Base-by-base conservation (phyloP, 2,888 invertebrate species). In the Balanococcus diminutus region DNA sequence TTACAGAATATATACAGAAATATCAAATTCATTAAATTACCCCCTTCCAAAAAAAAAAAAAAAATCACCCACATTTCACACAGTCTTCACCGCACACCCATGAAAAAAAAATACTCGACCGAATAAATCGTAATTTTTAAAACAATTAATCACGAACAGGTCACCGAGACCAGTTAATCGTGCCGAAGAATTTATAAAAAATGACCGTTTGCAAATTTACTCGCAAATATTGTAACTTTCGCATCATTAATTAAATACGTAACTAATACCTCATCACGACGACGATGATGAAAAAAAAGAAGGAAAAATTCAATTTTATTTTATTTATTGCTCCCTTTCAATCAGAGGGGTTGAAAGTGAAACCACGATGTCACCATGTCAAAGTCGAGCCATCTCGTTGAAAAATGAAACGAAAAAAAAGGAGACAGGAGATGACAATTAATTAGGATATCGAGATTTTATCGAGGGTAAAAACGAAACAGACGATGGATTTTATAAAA, bases 171-270 rank as follows among this genome's bases (percentile, higher is more conserved):
- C 22, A 56, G n/a, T n/a, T 56, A 4, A 31, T 16, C 28, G 8
- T 28, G 28, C 28, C 4, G 67, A 28, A 67, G 28, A 67, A 67
- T 67, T 16, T 28, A 67, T 67, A 67, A 67, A 67, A 67, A 67
- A 67, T 16, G 25, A 67, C 67, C 67, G 67, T 67, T 28, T 67
- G 67, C 31, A 67, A 79, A 79, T 79, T 79, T 36, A 79, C 75
- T 79, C 75, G 75, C 9, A 19, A 16, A 79, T 36, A 79, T 67
- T 36, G 75, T 79, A 79, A 31, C 75, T 79, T 79, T 79, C 75
- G 19, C 75, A 36, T 79, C 75, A 79, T 79, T 36, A 79, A 79
- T 79, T 79, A 79, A 79, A 36, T 79, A n/a, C n/a, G n/a, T n/a
- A 67, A 67, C 75, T 79, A 67, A 67, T 67, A 67, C 67, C 67